These are phyloP conservation scores for Muntiacus muntjak DNA, from an alignment of 2,113 vertebrate species.

Conservation along the genomic window DNA sequence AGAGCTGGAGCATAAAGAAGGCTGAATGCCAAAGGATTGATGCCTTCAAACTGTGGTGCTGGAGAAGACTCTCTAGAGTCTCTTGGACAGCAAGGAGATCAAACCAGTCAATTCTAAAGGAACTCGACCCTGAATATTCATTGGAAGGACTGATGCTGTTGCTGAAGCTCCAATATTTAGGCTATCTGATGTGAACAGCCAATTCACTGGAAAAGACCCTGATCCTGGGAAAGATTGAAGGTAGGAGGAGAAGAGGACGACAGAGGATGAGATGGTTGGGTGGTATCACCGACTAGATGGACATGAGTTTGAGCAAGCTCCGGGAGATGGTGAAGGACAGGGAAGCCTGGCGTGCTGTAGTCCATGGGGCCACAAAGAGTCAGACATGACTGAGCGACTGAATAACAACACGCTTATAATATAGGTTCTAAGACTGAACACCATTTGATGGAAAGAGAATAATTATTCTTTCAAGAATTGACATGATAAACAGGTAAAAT, in stretches of 20 bases:
- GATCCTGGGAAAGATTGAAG: not conserved
- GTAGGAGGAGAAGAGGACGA: not conserved
- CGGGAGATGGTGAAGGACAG: not conserved
- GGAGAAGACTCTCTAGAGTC: not conserved
- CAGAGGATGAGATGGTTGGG: not conserved
- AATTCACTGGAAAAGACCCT: not conserved
- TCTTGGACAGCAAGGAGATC: too few species aligned
- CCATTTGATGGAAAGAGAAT: not conserved
- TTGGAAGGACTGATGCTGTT: too few species aligned
- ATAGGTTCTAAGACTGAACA: not conserved
- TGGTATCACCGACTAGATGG: not conserved
- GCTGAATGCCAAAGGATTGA: rapidly evolving
- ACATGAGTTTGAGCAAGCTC: not conserved
- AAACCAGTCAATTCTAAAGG: too few species aligned
- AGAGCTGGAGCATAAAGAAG: not conserved
- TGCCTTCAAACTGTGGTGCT: not conserved
- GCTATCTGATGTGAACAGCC: not conserved
- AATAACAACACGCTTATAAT: not conserved
- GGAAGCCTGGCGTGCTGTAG: not conserved
- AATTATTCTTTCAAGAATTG: not conserved
- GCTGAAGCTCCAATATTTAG: not conserved
- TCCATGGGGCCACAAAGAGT: not conserved
- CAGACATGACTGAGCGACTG: rapidly evolving
- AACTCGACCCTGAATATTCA: too few species aligned
- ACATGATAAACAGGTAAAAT: not conserved